Evolutionary conservation across 2,888 invertebrate genomes (phyloP).

Genomic region (Labia minor): DNA sequence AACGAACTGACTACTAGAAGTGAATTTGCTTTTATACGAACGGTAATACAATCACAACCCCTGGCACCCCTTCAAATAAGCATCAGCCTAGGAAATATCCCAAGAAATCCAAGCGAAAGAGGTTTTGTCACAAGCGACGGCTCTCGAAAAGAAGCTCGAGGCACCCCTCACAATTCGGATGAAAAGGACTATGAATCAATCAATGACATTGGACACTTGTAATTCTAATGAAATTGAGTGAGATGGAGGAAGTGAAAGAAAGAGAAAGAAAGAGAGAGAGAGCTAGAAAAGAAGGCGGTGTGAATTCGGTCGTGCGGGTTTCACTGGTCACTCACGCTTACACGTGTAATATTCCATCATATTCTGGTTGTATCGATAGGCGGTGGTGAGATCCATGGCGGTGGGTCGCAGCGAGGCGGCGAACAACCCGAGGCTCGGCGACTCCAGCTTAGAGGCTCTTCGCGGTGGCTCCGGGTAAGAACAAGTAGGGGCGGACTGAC

Average conservation of each 20-base stretch:
- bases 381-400: constrained; percentile 83
- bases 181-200: too few species aligned
- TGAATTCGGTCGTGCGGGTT: too few species aligned
- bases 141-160: too few species aligned
- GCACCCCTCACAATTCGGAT: too few species aligned
- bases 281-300: too few species aligned
- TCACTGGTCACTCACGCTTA: constrained; percentile 44
- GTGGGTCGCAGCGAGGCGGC: constrained; percentile 30
- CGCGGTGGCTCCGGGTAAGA: background rate
- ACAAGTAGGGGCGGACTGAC: background rate
- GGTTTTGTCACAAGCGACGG: background rate
- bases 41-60: background rate
- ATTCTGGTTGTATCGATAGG: constrained; percentile 91
- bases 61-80: background rate
- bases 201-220: too few species aligned
- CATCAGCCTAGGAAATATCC: background rate
- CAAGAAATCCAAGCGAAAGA: background rate
- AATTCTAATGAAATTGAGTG: too few species aligned
- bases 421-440: background rate
- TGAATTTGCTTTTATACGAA: background rate
- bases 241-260: too few species aligned
- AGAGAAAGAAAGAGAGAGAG: too few species aligned
- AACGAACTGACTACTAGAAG: too few species aligned
- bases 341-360: constrained; percentile 99
- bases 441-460: background rate